Percentiles rank a stretch among this genome's conserved stretches.
These are phyloP conservation scores for Apodemia mormo DNA, from an alignment of 2,888 invertebrate genomes.

Conservation along the genomic window DNA sequence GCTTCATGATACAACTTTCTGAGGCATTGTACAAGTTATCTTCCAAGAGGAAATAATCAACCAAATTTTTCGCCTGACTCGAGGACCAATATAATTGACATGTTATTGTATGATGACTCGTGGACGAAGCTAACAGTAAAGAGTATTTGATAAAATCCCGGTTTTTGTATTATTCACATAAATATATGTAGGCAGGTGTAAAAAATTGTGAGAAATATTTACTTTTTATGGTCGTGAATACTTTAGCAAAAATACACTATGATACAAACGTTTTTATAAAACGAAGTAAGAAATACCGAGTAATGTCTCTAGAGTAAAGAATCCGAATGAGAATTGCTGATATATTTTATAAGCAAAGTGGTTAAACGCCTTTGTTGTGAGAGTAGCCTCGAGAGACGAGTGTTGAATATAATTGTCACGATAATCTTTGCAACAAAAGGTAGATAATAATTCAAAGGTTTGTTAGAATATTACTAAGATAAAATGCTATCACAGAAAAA, in stretches of 20 bases:
- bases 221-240: neutral
- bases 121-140: too few relatives aligned
- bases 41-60: too few relatives aligned
- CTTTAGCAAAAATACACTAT: neutral
- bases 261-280: neutral
- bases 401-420: slow-evolving; percentile 10
- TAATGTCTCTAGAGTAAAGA: neutral
- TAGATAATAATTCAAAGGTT: neutral
- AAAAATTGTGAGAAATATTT: too few relatives aligned
- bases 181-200: too few relatives aligned
- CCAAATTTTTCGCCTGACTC: too few relatives aligned
- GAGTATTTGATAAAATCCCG: too few relatives aligned
- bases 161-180: too few relatives aligned
- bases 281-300: neutral
- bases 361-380: slow-evolving; percentile 5
- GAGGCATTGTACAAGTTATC: too few relatives aligned
- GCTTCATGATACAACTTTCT: too few relatives aligned
- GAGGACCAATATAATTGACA: too few relatives aligned
- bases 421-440: neutral
- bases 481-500: too few relatives aligned
- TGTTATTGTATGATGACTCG: too few relatives aligned
- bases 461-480: neutral
- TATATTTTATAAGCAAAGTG: slow-evolving; percentile 5
- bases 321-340: slow-evolving; percentile 5
- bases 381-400: slow-evolving; percentile 14